Evolutionary conservation across 2,113 vertebrate genomes (phyloP).

Genomic region (Maccullochella peelii): DNA sequence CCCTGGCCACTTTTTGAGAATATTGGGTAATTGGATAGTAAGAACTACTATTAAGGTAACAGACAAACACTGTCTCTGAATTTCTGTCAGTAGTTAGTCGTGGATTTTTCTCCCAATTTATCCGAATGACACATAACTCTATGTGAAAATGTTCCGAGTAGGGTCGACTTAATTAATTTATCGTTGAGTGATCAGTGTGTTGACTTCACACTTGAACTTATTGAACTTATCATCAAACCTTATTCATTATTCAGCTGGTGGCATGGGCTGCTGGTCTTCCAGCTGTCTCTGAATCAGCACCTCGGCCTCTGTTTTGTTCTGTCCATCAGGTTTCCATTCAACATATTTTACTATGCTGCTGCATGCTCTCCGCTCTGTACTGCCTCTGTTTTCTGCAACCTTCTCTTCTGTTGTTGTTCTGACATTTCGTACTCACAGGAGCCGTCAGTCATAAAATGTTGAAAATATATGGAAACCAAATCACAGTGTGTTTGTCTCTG

Average conservation of each 20-base stretch:
- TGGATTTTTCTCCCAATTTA: neutral
- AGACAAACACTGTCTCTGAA: too few relatives aligned
- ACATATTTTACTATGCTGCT: neutral
- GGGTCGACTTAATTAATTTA: neutral
- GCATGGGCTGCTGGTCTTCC: neutral
- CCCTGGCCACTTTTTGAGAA: too few relatives aligned
- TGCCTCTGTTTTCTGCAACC: neutral
- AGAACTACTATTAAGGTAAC: neutral
- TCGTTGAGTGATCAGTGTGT: neutral
- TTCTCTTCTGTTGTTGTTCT: neutral
- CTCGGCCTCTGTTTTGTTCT: neutral
- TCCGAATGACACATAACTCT: neutral
- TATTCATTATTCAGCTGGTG: neutral
- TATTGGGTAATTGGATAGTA: too few relatives aligned
- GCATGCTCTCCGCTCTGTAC: neutral
- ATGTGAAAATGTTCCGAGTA: neutral
- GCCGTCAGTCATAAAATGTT: neutral
- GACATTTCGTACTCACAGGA: constrained; percentile 5
- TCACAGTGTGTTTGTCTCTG: constrained; percentile 1
- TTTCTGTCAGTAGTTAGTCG: neutral
- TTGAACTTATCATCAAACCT: neutral
- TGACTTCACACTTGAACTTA: neutral
- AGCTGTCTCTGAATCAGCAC: neutral
- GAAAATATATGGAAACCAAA: constrained; percentile 19
- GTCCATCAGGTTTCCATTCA: neutral